phyloP scores from a whole-genome alignment of 2,113 vertebrate species.

The Scatophagus argus region DNA sequence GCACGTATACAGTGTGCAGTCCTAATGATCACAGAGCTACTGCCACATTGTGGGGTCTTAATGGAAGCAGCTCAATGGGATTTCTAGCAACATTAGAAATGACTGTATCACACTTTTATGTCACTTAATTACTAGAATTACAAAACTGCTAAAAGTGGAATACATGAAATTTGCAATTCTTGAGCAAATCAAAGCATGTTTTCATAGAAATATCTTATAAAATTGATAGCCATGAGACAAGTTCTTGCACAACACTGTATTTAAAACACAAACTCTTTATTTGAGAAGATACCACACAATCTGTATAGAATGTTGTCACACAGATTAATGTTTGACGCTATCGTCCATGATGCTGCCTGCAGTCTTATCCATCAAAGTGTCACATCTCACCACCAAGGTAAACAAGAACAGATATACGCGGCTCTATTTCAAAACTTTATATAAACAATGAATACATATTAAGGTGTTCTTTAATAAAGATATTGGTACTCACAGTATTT shows the following conservation, averaged over 20 bases:
- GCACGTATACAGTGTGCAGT: conserved; percentile 34
- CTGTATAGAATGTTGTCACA: conserved; percentile 65
- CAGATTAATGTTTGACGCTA: conserved; percentile 57
- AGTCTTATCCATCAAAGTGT: conserved; percentile 74
- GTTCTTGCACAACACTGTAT: background rate
- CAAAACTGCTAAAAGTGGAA: background rate
- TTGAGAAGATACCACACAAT: conserved; percentile 72
- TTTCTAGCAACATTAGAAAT: background rate
- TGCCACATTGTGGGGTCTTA: background rate
- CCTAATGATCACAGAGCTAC: conserved; percentile 10
- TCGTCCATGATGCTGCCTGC: conserved; percentile 83
- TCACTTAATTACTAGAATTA: conserved; percentile 11
- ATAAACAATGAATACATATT: conserved; percentile 75
- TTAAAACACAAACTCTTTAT: conserved; percentile 76
- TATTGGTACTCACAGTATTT: conserved; percentile 83
- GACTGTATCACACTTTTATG: background rate
- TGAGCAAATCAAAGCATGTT: background rate
- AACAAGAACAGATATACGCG: conserved; percentile 64
- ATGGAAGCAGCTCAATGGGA: background rate
- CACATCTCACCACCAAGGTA: conserved; percentile 53
- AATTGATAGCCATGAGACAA: background rate
- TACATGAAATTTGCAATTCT: background rate
- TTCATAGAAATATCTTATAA: background rate
- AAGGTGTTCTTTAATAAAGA: conserved; percentile 70
- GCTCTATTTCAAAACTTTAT: conserved; percentile 67